phyloP scores from a whole-genome alignment of 2,113 vertebrate genomes.

The Rutilus rutilus region DNA sequence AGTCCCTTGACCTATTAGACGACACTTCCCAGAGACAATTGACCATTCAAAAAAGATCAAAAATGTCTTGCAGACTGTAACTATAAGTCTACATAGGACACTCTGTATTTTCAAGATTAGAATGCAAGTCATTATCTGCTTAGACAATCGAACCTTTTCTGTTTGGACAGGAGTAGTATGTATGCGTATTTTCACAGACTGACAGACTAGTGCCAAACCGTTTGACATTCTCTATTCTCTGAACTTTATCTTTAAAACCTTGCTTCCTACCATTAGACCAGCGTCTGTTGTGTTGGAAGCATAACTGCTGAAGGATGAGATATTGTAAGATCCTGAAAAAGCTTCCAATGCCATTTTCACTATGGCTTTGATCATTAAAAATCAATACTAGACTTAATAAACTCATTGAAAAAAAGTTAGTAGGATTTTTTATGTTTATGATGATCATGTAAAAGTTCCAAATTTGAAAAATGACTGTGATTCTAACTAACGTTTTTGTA shows the following conservation, averaged over 20 bases:
- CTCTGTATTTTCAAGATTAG: neutral
- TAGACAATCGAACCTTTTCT: slow-evolving; percentile 23
- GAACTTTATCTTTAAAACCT: slow-evolving; percentile 6
- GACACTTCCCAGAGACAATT: neutral
- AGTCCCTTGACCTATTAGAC: neutral
- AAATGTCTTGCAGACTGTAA: neutral
- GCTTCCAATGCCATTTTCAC: neutral
- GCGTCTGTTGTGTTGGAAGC: neutral
- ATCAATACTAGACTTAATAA: neutral
- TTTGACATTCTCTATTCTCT: neutral
- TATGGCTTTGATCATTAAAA: neutral
- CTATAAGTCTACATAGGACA: neutral
- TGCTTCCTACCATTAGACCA: neutral
- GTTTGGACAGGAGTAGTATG: neutral
- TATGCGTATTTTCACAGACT: slow-evolving; percentile 12
- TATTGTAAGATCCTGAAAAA: neutral
- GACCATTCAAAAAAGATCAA: neutral
- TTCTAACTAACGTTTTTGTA: neutral
- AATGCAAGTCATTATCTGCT: slow-evolving; percentile 27
- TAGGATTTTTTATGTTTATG: neutral
- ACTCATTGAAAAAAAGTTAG: neutral
- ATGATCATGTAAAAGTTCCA: neutral
- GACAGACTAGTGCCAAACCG: neutral
- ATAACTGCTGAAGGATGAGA: neutral
- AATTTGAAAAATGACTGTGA: neutral